Percentiles rank a stretch among this genome's conserved stretches.
phyloP scores from a whole-genome alignment of 2,888 invertebrate species.

The Lomographa bimaculata region DNA sequence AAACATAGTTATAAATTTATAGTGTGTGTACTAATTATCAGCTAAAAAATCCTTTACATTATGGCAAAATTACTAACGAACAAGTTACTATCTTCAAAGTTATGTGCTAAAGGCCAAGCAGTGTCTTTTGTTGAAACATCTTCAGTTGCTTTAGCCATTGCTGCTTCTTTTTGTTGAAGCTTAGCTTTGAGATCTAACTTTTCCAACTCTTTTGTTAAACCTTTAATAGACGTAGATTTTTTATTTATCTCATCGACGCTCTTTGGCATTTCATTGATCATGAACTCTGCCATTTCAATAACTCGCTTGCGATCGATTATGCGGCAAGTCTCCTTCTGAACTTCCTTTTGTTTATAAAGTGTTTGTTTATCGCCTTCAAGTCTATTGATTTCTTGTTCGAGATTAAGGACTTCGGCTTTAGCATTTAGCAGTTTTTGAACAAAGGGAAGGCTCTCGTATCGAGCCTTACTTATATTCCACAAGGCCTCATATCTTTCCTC shows the following conservation, averaged over 20 bases:
- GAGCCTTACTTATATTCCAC: conserved; percentile 56
- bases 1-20: conserved; percentile 23
- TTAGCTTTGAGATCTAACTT: too few relatives aligned
- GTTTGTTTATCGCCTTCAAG: conserved; percentile 43
- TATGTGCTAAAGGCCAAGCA: too few relatives aligned
- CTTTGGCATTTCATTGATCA: conserved; percentile 52
- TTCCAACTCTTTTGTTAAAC: conserved; percentile 41
- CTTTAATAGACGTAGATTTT: conserved; percentile 39
- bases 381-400: conserved; percentile 42
- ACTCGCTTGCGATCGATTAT: conserved; percentile 47
- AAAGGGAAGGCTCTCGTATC: conserved; percentile 62
- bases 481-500: conserved; percentile 62
- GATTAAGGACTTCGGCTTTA: conserved; percentile 38
- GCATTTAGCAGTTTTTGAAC: conserved; percentile 53
- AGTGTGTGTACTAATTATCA: too few relatives aligned
- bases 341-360: conserved; percentile 43
- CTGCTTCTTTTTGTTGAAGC: too few relatives aligned
- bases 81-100: too few relatives aligned
- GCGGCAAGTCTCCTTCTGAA: conserved; percentile 39
- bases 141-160: conserved; percentile 5
- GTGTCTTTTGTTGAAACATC: not conserved
- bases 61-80: too few relatives aligned
- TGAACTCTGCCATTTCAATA: conserved; percentile 56
- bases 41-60: too few relatives aligned
- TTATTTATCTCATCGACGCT: conserved; percentile 41